These are phyloP conservation scores for Cossypha dichroa DNA, from an alignment of 2,797 vertebrate species.

Conservation along the genomic window DNA sequence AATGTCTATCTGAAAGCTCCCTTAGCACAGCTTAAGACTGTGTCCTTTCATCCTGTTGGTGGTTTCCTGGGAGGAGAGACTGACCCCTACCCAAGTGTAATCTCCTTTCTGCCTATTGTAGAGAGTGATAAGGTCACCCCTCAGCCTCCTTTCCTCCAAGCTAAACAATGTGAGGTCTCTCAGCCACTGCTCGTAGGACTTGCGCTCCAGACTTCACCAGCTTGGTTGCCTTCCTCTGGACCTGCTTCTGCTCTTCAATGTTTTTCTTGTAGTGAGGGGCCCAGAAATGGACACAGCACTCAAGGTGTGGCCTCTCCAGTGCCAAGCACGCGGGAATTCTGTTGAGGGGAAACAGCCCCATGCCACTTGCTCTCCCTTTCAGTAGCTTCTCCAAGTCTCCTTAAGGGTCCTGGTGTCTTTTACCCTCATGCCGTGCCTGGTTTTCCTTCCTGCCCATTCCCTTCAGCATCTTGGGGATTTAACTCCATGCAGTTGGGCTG, in stretches of 20 bases:
- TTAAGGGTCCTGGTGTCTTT: neutral
- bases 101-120: neutral
- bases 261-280: neutral
- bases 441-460: neutral
- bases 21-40: neutral
- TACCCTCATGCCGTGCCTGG: neutral
- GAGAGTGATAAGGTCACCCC: too few species aligned
- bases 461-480: neutral
- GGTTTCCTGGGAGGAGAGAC: neutral
- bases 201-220: neutral
- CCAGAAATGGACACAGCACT: neutral
- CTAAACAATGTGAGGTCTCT: neutral
- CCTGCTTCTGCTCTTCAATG: neutral
- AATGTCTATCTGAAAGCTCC: neutral
- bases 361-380: accelerated
- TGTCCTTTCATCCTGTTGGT: accelerated
- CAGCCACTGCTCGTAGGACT: neutral
- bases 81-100: accelerated
- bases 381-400: neutral
- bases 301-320: neutral
- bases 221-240: neutral
- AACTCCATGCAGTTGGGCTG: neutral
- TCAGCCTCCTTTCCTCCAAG: neutral
- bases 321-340: neutral
- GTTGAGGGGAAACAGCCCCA: neutral